These are phyloP conservation scores for Aegotheles bennettii DNA, from an alignment of 2,113 vertebrate genomes.

Conservation along the genomic window DNA sequence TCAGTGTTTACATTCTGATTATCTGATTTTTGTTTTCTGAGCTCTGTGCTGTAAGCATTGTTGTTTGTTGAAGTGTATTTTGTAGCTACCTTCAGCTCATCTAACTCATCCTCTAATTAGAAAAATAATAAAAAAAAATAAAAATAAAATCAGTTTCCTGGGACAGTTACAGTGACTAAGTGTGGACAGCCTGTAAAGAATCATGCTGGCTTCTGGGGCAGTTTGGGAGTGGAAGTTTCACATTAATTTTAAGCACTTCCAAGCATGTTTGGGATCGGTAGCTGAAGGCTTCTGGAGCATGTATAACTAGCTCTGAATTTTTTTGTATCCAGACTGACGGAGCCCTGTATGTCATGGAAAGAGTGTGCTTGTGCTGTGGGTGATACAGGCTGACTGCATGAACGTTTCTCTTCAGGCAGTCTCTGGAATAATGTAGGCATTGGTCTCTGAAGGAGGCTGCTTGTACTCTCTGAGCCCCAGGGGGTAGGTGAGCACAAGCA, in stretches of 20 bases:
- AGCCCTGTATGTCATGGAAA: background rate
- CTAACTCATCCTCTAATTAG: background rate
- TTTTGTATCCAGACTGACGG: background rate
- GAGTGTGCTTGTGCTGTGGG: slow-evolving; percentile 1
- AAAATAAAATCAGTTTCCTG: background rate
- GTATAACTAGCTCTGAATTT: background rate
- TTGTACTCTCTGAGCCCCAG: slow-evolving; percentile 30
- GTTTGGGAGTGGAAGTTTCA: background rate
- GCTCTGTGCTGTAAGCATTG: background rate
- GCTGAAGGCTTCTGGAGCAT: background rate
- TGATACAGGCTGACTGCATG: background rate
- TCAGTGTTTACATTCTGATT: slow-evolving; percentile 3
- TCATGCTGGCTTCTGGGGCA: background rate
- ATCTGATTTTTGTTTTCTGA: background rate
- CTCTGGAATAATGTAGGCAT: slow-evolving; percentile 24
- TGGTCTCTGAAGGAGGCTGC: slow-evolving; percentile 41
- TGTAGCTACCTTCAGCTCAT: background rate
- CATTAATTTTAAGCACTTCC: background rate
- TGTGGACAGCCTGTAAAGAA: background rate
- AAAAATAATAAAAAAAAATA: background rate
- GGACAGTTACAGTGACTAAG: background rate
- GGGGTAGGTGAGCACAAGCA: slow-evolving; percentile 44
- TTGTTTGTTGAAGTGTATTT: background rate
- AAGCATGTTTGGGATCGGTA: background rate
- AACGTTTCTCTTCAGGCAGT: background rate